Evolutionary conservation across 2,113 vertebrate genomes (phyloP), one percentile per base, ranked within the genome.

Genomic region (Zosterops japonicus): DNA sequence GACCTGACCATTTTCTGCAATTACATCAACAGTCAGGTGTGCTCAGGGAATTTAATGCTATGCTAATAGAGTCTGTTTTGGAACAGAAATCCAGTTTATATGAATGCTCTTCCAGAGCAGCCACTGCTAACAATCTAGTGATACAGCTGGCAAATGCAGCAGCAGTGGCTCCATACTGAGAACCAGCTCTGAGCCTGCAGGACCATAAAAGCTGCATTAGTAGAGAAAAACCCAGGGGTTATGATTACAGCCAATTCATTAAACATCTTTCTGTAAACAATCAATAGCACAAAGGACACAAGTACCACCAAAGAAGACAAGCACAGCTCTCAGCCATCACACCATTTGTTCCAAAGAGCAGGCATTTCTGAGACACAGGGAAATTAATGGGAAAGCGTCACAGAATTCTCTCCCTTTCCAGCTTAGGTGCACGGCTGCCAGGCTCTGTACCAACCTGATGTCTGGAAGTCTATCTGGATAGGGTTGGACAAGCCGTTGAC

Each of bases 381-480:
- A 84, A 83, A 46, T 5, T 55, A 56, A 28, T 2, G 27, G 9
- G 24, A 84, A 36, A 47, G 27, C 1, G 0, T 5, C 29, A 44
- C 12, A 57, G 52, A 63, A 49, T 18, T 57, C 14, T 11, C 29
- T 31, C 55, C 29, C 22, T 50, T 56, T 46, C 39, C 36, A 70
- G 18, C 41, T 72, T 8, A n/a, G 28, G 15, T 31, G 47, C 27
- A 27, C 7, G 7, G 33, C 44, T 68, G 42, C 29, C 63, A 50
- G 86, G 44, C 25, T 55, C 88, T 24, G 42, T 67, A 93, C 98
- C 95, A 94, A 99, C 99, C 99, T 96, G 99, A 98, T 7, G 98
- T 99, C 31, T 98, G 98, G 96, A 99, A 99, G 97, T 98, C 96
- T 60, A 99, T 98, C 96, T 95, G 93, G 94, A 99, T 97, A 17